Evolutionary conservation across 2,888 invertebrate species (phyloP), one percentile per base, ranked within the genome.

Genomic region (Melanophora roralis): DNA sequence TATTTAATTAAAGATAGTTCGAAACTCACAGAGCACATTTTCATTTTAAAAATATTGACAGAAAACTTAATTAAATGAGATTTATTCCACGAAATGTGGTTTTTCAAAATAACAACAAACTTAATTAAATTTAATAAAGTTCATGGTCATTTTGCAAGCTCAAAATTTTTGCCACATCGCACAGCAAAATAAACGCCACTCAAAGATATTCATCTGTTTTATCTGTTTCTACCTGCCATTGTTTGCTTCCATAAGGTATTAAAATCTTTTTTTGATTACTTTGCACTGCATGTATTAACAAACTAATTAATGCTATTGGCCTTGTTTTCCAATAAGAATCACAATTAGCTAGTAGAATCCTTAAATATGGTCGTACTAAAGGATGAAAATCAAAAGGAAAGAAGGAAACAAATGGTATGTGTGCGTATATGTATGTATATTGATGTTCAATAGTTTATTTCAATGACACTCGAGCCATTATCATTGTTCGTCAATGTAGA

Each of bases 261-360:
- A 45, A 14, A 43, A 34, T 36, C 45, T 36, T 11, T 36, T 34
- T 16, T 38, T 57, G 21, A 16, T 36, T 23, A 36, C 7, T 11
- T 40, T 47, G 2, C 38, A 21, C 21, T 32, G 36, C 32, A 60
- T 60, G 43, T 62, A 51, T 36, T 45, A 60, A 73, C 47, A 40
- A 57, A 49, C 64, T 21, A 64, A 73, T 65, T 38, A 11, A 14
- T 45, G 47, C 47, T 65, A 49, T 64, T 74, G 49, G 62, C 49
- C 62, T 43, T 64, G 64, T 64, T 67, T 45, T 43, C 47, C 57
- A 49, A 69, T 75, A 38, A 69, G 62, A 47, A 19, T 6, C 40
- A n/a, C 51, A 14, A 64, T 51, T 64, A 47, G 60, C 38, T 68
- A 16, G 49, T 12, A 62, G 38, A 57, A 16, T 19, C 32, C 11